A percentile compares a stretch with the other conserved stretches of the same genome.
Conservation (phyloP, 2,113 vertebrate genomes). For the Oreochromis niloticus region DNA sequence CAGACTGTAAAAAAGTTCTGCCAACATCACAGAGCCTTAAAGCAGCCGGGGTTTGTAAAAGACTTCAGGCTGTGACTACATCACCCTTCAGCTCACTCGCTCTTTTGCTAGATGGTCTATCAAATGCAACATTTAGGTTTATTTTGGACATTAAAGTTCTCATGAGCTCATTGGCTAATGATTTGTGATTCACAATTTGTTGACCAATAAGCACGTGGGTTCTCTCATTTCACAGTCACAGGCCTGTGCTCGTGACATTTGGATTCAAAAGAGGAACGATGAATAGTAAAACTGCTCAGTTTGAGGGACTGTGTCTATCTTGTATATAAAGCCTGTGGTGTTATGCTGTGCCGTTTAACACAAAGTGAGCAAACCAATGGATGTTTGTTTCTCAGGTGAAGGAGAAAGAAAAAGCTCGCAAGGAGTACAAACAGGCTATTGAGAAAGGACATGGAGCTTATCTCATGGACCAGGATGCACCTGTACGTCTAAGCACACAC, state of each 20-base stretch:
- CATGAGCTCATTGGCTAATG: neutral
- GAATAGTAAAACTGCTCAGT: neutral
- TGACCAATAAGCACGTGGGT: neutral
- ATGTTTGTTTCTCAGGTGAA: slow-evolving; percentile 74
- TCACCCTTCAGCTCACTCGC: neutral
- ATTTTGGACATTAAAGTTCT: neutral
- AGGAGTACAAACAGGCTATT: slow-evolving; percentile 77
- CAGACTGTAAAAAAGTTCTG: neutral
- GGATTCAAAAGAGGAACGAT: neutral
- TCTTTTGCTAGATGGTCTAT: neutral
- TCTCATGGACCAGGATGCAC: slow-evolving; percentile 84
- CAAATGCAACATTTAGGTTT: neutral
- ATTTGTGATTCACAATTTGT: neutral
- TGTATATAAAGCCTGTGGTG: neutral
- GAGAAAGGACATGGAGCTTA: slow-evolving; percentile 81
- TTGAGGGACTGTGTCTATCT: fast-evolving
- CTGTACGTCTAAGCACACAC: slow-evolving; percentile 52
- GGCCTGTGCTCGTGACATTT: neutral
- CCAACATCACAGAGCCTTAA: neutral
- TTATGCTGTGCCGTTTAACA: neutral
- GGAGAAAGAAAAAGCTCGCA: slow-evolving; percentile 79
- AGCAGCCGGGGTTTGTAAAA: neutral
- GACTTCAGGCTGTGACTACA: neutral
- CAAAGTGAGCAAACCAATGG: fast-evolving
- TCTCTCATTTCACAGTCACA: neutral